Evolutionary conservation across 2,113 vertebrate genomes (phyloP).

Genomic region (Myrmecophaga tridactyla): DNA sequence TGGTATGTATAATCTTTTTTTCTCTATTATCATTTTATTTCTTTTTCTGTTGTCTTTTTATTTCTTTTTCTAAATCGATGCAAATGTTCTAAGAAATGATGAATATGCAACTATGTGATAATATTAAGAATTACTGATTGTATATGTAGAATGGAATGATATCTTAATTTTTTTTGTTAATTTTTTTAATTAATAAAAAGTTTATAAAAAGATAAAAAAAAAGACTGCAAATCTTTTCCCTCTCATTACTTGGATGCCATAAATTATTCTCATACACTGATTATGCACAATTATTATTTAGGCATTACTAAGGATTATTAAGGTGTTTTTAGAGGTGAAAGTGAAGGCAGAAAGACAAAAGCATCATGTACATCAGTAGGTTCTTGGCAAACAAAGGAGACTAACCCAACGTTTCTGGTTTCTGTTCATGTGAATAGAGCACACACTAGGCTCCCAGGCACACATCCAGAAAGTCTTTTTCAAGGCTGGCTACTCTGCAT

Average conservation of each 20-base stretch:
- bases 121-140: no score
- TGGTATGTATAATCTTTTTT: no score
- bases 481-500: not conserved
- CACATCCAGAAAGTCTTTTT: not conserved
- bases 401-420: not conserved
- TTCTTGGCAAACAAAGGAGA: constrained; percentile 6
- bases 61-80: no score
- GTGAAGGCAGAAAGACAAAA: not conserved
- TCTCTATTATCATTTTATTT: no score
- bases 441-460: not conserved
- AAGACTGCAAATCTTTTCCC: not conserved
- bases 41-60: no score
- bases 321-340: not conserved
- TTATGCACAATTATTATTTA: constrained; percentile 35
- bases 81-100: no score
- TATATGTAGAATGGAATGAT: no score
- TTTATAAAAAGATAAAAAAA: no score
- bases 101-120: no score
- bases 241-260: not conserved
- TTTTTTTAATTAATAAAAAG: no score
- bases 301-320: not conserved
- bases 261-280: not conserved
- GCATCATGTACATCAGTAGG: not conserved
- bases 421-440: not conserved
- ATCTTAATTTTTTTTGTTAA: no score